phyloP scores from a whole-genome alignment of 2,888 invertebrate species.

The Sphaerophoria rueppellii region DNA sequence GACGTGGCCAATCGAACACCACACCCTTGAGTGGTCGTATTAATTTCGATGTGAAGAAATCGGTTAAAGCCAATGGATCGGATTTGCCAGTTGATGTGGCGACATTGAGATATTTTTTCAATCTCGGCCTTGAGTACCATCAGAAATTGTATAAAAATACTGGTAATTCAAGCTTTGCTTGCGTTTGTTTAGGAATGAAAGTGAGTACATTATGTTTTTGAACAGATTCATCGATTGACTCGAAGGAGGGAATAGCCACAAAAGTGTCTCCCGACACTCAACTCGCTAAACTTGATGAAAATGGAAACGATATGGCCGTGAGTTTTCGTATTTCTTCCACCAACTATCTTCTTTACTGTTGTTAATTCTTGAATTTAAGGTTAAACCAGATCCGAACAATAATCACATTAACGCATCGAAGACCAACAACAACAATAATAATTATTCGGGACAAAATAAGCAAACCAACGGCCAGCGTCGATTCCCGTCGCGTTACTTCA shows the following conservation, averaged over 20 bases:
- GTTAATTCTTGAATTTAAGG: slow-evolving; percentile 24
- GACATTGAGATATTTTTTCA: slow-evolving; percentile 87
- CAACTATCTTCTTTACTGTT: too few species aligned
- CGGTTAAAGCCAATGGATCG: slow-evolving; percentile 76
- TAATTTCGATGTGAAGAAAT: slow-evolving; percentile 77
- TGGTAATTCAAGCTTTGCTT: slow-evolving; percentile 2
- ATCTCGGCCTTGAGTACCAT: slow-evolving; percentile 85
- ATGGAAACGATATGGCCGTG: slow-evolving; percentile 65
- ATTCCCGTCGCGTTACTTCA: slow-evolving; percentile 77
- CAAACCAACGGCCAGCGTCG: slow-evolving; percentile 72
- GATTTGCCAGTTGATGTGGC: slow-evolving; percentile 83
- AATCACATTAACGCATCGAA: slow-evolving; percentile 60
- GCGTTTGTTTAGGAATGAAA: neutral
- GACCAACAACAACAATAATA: slow-evolving; percentile 18
- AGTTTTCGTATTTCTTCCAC: too few species aligned
- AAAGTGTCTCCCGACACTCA: slow-evolving; percentile 64
- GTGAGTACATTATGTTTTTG: neutral
- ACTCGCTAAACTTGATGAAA: slow-evolving; percentile 74
- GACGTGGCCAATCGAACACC: slow-evolving; percentile 57
- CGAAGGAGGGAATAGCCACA: slow-evolving; percentile 63
- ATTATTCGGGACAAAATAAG: slow-evolving; percentile 43
- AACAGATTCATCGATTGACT: slow-evolving; percentile 54
- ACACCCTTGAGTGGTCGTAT: slow-evolving; percentile 74
- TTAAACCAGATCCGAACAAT: slow-evolving; percentile 73
- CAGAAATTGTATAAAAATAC: slow-evolving; percentile 66